Base-by-base conservation (phyloP, 1,140 invertebrate genomes). In the Ptiloglossa arizonensis region DNA sequence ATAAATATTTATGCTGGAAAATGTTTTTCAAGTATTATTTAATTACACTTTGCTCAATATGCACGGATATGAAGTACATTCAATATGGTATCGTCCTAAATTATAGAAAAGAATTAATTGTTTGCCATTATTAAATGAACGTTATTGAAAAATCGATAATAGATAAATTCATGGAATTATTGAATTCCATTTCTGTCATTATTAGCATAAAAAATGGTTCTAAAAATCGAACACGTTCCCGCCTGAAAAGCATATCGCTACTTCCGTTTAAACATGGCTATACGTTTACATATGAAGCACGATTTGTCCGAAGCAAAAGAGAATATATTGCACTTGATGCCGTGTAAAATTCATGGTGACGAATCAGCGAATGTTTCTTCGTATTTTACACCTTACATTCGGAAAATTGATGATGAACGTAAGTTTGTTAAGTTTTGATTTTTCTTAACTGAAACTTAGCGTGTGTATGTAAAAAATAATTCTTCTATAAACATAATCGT, bases 331-430 rank as follows among this genome's bases (percentile, higher is more conserved):
- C 96, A 97, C 89, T 95, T 94, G 63, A 93, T 97, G 72, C 96
- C 96, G 4, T 97, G 95, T 87, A 95, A 95, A 92, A 95, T 97
- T 64, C 91, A 95, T 71, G 94, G 94, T 6, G 93, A 96, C 83
- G 96, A 95, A 56, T 87, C 93, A 19, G 95, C 96, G 0, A 95
- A 96, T 81, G 95, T 97, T 41, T 92, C 94, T 0, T 92, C 94
- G 59, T 97, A 95, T 90, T 97, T 97, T 86, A 93, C 94, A 71
- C 93, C 94, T 2, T 95, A 95, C 63, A 93, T 94, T 35, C 92
- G 93, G 41, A 91, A 92, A 60, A 90, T 92, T 29, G 88, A 91
- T 5, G 86, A 92, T 56, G 85, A 91, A 76, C 70, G 89, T 91
- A 77, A 90, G 89, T 90, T 76, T 70, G 72, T 60, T 22, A 13